phyloP scores from a whole-genome alignment of 2,797 vertebrate genomes.

The Xerus rutilus region DNA sequence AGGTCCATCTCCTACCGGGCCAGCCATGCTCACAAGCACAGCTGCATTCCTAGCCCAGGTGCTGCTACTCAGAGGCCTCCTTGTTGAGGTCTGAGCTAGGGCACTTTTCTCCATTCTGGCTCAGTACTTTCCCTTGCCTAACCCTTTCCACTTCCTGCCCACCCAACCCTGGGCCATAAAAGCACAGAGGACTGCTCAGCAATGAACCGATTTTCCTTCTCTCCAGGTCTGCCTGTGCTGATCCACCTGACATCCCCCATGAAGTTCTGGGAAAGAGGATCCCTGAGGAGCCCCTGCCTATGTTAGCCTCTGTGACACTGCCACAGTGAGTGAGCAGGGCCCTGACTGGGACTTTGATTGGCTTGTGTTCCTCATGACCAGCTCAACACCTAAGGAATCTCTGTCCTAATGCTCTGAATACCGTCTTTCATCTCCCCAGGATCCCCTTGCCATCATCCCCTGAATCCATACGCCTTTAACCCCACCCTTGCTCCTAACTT shows the following conservation, averaged over 20 bases:
- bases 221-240: no score
- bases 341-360: no score
- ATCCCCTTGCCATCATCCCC: fast-evolving
- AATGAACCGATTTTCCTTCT: background rate
- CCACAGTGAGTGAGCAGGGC: background rate
- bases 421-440: background rate
- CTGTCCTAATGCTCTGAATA: background rate
- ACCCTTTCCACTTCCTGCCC: background rate
- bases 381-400: background rate
- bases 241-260: no score
- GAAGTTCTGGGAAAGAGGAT: background rate
- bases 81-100: no score
- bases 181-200: background rate
- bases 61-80: fast-evolving
- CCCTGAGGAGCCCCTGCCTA: fast-evolving
- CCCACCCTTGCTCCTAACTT: no score
- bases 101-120: background rate
- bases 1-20: no score
- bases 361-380: background rate
- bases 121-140: no score
- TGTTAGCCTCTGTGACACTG: background rate
- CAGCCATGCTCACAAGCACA: background rate
- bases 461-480: background rate
- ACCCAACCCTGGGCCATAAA: background rate
- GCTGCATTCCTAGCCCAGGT: background rate